Conservation (phyloP, 1,140 invertebrate species). For the Akabosia matsudoensis region DNA sequence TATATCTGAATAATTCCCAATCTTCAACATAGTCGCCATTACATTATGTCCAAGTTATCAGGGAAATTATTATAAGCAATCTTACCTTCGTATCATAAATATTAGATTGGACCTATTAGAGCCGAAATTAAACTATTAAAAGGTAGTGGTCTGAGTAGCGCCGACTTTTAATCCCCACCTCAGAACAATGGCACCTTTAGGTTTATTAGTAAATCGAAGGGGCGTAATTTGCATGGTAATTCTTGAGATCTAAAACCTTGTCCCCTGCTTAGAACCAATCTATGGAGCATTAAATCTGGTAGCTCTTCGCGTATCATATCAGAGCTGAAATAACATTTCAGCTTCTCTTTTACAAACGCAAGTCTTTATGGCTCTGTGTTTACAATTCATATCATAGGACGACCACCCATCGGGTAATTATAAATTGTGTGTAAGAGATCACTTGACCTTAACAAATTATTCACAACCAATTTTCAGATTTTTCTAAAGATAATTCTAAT, state of each 20-base stretch:
- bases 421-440: conserved; percentile 7
- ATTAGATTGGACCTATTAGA: too few species aligned
- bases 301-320: too few species aligned
- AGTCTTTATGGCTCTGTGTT: too few species aligned
- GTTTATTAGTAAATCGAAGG: conserved; percentile 10
- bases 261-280: not conserved
- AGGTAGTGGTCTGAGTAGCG: not conserved
- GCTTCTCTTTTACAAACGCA: too few species aligned
- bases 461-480: not conserved
- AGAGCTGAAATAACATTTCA: too few species aligned
- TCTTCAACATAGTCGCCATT: too few species aligned
- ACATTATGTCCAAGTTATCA: too few species aligned
- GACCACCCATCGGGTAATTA: conserved; percentile 18
- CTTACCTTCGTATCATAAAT: too few species aligned
- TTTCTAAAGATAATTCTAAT: not conserved
- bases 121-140: too few species aligned
- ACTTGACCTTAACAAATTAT: not conserved
- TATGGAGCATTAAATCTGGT: too few species aligned
- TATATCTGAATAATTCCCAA: too few species aligned
- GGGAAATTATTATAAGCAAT: too few species aligned
- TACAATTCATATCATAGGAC: not conserved
- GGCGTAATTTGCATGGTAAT: conserved; percentile 17
- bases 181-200: conserved; percentile 9
- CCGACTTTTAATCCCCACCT: not conserved
- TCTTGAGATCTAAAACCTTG: not conserved